Percentiles rank a stretch among this genome's conserved stretches.
Evolutionary conservation across 2,797 vertebrate species (phyloP).

Genomic region (Mormyrus proboscirostris): DNA sequence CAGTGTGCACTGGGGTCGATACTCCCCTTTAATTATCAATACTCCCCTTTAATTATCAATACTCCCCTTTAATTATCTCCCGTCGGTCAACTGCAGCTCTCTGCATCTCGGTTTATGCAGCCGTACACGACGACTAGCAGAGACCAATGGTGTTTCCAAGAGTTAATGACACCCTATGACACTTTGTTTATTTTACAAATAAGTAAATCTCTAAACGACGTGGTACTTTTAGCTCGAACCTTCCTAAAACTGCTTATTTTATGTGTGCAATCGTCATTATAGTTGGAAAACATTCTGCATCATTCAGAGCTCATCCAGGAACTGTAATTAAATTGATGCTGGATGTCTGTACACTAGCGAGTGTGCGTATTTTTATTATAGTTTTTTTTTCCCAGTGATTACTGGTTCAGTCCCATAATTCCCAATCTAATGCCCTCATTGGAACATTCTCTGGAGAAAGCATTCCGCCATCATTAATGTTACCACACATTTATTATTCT

Average conservation of each 20-base stretch:
- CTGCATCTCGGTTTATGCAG: background rate
- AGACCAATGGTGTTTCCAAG: background rate
- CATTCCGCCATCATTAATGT: background rate
- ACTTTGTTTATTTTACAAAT: background rate
- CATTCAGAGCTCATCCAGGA: background rate
- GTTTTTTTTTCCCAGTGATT: background rate
- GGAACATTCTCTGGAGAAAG: background rate
- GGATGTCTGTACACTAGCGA: background rate
- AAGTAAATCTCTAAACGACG: background rate
- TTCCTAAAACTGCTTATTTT: background rate
- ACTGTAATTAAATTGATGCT: background rate
- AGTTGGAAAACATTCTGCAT: background rate
- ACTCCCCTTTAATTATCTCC: slow-evolving; percentile 6
- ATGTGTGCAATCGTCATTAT: background rate
- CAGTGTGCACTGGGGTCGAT: background rate
- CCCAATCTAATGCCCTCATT: background rate
- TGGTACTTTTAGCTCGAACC: background rate
- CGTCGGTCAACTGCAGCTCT: background rate
- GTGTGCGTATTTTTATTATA: background rate
- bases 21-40: slow-evolving; percentile 5
- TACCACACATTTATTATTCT: background rate
- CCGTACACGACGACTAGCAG: background rate
- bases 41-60: slow-evolving; percentile 8
- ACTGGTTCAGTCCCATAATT: background rate
- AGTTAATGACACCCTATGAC: background rate